Evolutionary conservation across 2,888 invertebrate genomes (phyloP), one percentile per base, ranked within the genome.

Genomic region (Andrena bicolor): DNA sequence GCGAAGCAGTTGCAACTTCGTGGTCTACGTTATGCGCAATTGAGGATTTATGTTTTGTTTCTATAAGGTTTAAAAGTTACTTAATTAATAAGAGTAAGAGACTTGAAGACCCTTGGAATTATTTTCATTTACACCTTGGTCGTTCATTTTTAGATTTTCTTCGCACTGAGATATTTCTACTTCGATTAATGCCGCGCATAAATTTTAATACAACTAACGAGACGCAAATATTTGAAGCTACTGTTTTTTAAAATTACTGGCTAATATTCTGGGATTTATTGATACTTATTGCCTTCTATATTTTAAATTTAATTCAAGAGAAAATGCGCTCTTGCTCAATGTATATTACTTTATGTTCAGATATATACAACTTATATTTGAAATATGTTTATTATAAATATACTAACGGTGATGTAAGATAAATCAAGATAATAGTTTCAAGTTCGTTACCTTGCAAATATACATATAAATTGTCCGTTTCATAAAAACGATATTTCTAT

Each of bases 21-120:
- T 93, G 93, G 93, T 87, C 78, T 56, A 84, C 82, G 51, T 95
- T 98, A 8, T 97, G 98, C 90, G 95, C 96, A 49, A 96, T 98
- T 90, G 98, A 98, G 93, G 97, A 98, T 88, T 94, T 98, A 81
- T 97, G 97, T 92, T 97, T 97, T 91, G 94, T 98, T 87, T 97
- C 97, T 76, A 96, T 97, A 82, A 95, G 95, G 89, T 94, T 92
- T 82, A 30, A 4, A 51, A 68, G 63, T 78, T 30, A 51, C 56
- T 30, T 32, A n/a, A 3, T 66, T 76, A 69, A 64, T 8, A 30
- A 68, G n/a, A 20, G 63, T 66, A 2, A 32, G 32, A 8, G 16
- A 51, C 7, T 13, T 4, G 41, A 51, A 30, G 26, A 30, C 30
- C 6, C 28, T 32, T 1, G n/a, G n/a, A 32, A 68, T 68, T 68